Percentiles rank a stretch among this genome's conserved stretches.
These are phyloP conservation scores for Okapia johnstoni DNA, from an alignment of 2,113 vertebrate genomes.

Conservation along the genomic window DNA sequence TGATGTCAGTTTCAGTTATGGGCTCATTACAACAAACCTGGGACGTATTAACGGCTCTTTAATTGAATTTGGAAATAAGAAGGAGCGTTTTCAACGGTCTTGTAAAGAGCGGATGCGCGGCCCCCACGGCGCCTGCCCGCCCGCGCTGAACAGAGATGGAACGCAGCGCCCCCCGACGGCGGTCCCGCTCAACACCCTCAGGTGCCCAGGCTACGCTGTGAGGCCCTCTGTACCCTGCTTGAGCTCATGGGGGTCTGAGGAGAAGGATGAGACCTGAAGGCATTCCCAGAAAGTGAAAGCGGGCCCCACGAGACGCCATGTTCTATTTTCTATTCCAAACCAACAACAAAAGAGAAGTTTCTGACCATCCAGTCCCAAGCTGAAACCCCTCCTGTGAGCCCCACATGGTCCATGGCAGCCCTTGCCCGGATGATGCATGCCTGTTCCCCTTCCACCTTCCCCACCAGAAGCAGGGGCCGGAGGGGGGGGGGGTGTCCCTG, in stretches of 20 bases:
- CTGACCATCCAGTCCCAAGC: neutral
- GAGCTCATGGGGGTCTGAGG: accelerated
- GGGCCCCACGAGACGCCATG: neutral
- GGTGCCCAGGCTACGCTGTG: accelerated
- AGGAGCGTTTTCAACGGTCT: conserved; percentile 41
- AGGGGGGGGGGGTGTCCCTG: no score
- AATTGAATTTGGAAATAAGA: conserved; percentile 57
- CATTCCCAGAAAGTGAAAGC: neutral
- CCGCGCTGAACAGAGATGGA: neutral
- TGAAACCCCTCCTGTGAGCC: neutral
- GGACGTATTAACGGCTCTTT: conserved; percentile 55
- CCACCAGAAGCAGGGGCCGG: accelerated
- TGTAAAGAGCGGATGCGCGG: neutral
- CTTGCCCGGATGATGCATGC: accelerated
- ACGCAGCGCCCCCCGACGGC: accelerated
- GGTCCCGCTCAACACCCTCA: accelerated
- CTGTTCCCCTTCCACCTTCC: neutral
- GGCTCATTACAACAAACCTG: conserved; percentile 66
- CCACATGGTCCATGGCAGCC: accelerated
- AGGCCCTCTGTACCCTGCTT: neutral
- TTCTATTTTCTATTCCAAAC: neutral
- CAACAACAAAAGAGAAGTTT: neutral
- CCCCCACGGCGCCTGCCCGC: neutral
- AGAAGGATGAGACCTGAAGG: neutral
- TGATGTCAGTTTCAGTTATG: conserved; percentile 63